Evolutionary conservation across 2,797 vertebrate genomes (phyloP), one percentile per base, ranked within the genome.

Genomic region (Urosaurus nigricauda): DNA sequence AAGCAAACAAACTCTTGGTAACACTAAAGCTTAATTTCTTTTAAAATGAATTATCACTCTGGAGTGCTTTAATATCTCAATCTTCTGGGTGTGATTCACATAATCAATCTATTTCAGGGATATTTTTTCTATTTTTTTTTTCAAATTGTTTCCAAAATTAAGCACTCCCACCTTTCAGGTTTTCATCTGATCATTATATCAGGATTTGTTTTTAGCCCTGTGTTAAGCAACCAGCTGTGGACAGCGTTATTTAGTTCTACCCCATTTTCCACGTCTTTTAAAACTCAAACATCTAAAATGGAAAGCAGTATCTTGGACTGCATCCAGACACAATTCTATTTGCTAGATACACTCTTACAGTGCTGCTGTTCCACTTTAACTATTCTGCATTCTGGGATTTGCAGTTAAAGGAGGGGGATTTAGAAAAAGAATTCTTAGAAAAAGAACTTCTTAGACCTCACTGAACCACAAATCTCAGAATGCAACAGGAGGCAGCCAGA

Each of bases 141-240:
- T 89, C 37, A 88, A 91, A 40, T 47, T 88, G 29, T 4, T 40
- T 68, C 60, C 71, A 90, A 91, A 93, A 89, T 93, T 86, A 91
- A 43, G 16, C 65, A 90, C 75, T 74, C 4, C 43, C 88, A 40
- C 73, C 77, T 92, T 60, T n/a, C 53, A 73, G 37, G 2, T 2
- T 88, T 93, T 87, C 83, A 71, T 83, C 86, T 32, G 2, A 78
- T 86, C 68, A 19, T 70, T 79, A n/a, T 40, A 43, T 90, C 14
- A 43, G 3, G 71, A 43, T 65, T 32, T 35, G 26, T 60, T 88
- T 89, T 89, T 56, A 86, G 68, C 68, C 16, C 43, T 88, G 1
- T 17, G 37, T 87, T 84, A 16, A 68, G 47, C 51, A 43, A 70
- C 35, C 40, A 37, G 17, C 2, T n/a, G n/a, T 74, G 75, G 5